Base-by-base conservation (phyloP, 2,113 vertebrate genomes). In the Forbesichthys agassizii region DNA sequence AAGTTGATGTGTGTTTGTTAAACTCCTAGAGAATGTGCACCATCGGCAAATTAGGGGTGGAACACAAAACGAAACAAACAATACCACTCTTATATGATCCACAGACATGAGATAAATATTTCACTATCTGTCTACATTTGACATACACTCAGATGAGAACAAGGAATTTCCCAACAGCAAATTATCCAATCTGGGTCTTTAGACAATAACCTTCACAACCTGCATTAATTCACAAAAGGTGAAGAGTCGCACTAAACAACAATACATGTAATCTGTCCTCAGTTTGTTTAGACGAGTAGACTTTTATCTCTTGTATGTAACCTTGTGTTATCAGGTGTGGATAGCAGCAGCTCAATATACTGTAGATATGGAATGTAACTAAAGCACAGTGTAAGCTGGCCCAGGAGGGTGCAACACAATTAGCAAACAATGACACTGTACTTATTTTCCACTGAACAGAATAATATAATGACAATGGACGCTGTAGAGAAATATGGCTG, bases 81-180 rank as follows among this genome's bases (percentile, higher is more conserved):
- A 88, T 86, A 91, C 90, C 88, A 90, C 71, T 88, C 85, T 87
- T 86, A 90, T 88, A 88, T 80, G 84, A 88, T 89, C 82, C 74
- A 77, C 83, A 89, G 88, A 85, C 84, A 84, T 77, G 81, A 81
- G 87, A 91, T 93, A 89, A 92, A 92, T 91, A 92, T 91, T 91
- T 92, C 83, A 91, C 86, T 55, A 88, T 91, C 83, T 90, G 90
- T 93, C 90, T 88, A 88, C 84, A 85, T 86, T 83, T 89, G 89
- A 91, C 89, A 91, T 80, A 86, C 88, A 90, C 89, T 84, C 80
- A 83, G 72, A 72, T 14, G 75, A 86, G 82, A 91, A 91, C 88
- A 92, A 91, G 89, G 73, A 67, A 82, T 82, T 91, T 72, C 70
- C 59, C 69, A 87, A 86, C 68, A 90, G 84, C 84, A 88, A 86